Percentiles rank a stretch among this genome's conserved stretches.
Conservation (phyloP, 2,888 invertebrate species). For the Heteromyza rotundicornis region DNA sequence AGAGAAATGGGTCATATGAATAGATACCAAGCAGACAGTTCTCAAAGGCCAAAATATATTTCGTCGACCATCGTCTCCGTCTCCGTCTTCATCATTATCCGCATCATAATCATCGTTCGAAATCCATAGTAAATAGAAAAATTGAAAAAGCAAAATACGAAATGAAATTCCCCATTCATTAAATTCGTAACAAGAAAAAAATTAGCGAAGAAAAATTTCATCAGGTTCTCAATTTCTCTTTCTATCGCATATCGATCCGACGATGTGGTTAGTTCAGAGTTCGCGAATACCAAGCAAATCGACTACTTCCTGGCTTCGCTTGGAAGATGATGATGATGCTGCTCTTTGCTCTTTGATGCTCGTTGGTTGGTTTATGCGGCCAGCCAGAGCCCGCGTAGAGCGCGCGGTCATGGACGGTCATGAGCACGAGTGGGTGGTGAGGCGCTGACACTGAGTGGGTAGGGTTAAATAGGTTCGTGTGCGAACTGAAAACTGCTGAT, state of each 20-base stretch:
- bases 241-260: constrained; percentile 1
- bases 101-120: too few relatives aligned
- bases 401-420: constrained; percentile 1
- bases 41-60: too few relatives aligned
- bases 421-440: not conserved
- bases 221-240: not conserved
- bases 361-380: not conserved
- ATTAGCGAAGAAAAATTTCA: not conserved
- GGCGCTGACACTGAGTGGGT: too few relatives aligned
- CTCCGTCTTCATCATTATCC: too few relatives aligned
- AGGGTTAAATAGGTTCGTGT: not conserved
- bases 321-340: too few relatives aligned
- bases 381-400: too few relatives aligned
- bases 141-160: not conserved
- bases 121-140: not conserved
- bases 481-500: not conserved
- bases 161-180: constrained; percentile 3
- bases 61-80: too few relatives aligned
- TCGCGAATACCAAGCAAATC: not conserved
- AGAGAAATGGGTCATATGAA: not conserved
- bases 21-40: not conserved
- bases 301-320: not conserved
- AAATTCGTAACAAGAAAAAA: too few relatives aligned
- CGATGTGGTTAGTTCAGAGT: not conserved
- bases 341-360: not conserved